phyloP scores from a whole-genome alignment of 2,797 vertebrate species.

The Takifugu rubripes region DNA sequence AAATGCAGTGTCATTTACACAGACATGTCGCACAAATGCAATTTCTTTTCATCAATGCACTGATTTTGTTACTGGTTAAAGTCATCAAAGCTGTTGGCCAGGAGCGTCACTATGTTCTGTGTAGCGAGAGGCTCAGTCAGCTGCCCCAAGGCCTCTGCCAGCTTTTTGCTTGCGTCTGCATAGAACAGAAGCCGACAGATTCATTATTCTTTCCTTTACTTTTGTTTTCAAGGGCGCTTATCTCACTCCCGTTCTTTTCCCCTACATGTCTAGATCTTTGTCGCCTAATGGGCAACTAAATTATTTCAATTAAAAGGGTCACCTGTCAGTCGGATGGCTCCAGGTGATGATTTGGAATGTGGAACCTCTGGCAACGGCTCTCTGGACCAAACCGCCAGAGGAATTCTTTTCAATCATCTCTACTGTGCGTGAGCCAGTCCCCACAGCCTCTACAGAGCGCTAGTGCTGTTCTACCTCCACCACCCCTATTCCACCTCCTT shows the following conservation, averaged over 20 bases:
- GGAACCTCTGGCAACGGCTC: constrained; percentile 44
- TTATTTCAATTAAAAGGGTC: constrained; percentile 69
- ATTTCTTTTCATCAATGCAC: constrained; percentile 28
- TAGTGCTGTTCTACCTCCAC: constrained; percentile 29
- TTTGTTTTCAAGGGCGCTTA: constrained; percentile 13
- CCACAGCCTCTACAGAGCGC: constrained; percentile 42
- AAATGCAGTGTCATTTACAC: background rate
- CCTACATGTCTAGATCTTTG: constrained; percentile 25
- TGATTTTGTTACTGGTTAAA: constrained; percentile 15
- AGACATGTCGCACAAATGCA: constrained; percentile 7
- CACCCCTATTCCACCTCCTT: constrained; percentile 3
- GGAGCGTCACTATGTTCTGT: constrained; percentile 22
- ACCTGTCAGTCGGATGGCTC: constrained; percentile 68
- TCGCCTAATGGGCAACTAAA: constrained; percentile 52
- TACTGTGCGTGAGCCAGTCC: constrained; percentile 28
- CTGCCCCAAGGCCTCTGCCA: constrained; percentile 16
- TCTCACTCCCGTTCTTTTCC: constrained; percentile 7
- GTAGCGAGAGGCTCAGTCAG: constrained; percentile 22
- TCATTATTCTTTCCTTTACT: constrained; percentile 12
- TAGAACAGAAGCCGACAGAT: constrained; percentile 21
- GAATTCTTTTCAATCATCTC: constrained; percentile 68
- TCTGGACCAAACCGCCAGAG: constrained; percentile 36
- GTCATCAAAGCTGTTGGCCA: constrained; percentile 6
- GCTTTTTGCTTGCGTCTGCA: constrained; percentile 14
- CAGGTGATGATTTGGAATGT: constrained; percentile 57